phyloP scores from a whole-genome alignment of 30 jellyfish, hydroid and myxozoan genomes.

The Hydractinia symbiolongicarpus region DNA sequence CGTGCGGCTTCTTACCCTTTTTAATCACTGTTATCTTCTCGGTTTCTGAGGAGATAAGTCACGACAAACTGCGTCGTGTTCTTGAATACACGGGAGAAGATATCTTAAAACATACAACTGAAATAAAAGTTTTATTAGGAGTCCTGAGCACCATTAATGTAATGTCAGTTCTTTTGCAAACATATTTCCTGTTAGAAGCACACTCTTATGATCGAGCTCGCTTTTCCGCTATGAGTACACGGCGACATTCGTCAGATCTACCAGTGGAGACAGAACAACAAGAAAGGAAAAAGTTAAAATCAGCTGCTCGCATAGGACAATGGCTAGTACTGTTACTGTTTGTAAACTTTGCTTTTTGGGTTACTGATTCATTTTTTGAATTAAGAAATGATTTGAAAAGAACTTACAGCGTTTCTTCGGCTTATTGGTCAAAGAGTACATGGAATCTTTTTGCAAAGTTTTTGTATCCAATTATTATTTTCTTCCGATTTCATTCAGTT shows the following conservation, averaged over 20 bases:
- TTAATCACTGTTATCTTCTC: slow-evolving; percentile 28
- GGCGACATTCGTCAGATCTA: too few species aligned
- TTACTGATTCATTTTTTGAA: slow-evolving; percentile 22
- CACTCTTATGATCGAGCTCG: slow-evolving; percentile 20
- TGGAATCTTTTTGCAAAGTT: slow-evolving; percentile 23
- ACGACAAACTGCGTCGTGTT: neutral
- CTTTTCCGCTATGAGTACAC: neutral
- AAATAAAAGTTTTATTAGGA: slow-evolving; percentile 11
- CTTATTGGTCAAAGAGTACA: slow-evolving; percentile 9
- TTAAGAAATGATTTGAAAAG: neutral
- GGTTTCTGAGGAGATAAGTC: neutral
- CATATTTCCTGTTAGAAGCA: slow-evolving; percentile 7
- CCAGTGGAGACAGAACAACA: too few species aligned
- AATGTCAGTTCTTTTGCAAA: slow-evolving; percentile 26
- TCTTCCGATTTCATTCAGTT: slow-evolving; percentile 33
- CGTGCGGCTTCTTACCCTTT: slow-evolving; percentile 23
- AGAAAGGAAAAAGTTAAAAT: neutral
- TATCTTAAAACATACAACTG: neutral
- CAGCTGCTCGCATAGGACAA: slow-evolving; percentile 40
- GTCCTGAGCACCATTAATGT: neutral
- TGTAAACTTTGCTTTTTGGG: slow-evolving; percentile 25
- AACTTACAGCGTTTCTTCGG: slow-evolving; percentile 10
- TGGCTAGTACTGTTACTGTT: slow-evolving; percentile 12
- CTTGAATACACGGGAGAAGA: neutral
- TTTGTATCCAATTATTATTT: slow-evolving; percentile 25